Evolutionary conservation across 2,888 invertebrate genomes (phyloP).

Genomic region (Eristalinus aeneus): DNA sequence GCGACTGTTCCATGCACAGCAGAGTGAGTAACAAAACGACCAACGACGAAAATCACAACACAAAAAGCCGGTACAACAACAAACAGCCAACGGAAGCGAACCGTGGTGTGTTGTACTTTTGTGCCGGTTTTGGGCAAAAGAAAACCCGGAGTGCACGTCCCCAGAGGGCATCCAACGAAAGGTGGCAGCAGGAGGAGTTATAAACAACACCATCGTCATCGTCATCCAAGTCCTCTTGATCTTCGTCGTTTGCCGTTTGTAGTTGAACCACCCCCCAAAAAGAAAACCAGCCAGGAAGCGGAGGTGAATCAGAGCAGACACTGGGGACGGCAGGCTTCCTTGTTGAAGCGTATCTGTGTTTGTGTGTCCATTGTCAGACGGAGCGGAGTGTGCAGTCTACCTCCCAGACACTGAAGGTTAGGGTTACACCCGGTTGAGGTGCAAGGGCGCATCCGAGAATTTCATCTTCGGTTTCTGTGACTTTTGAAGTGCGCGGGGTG

Average conservation of each 20-base stretch:
- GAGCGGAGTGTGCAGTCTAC: constrained; percentile 36
- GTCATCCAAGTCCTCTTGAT: background rate
- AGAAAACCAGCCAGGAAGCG: background rate
- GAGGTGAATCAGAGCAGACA: constrained; percentile 52
- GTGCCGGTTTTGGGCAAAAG: constrained; percentile 46
- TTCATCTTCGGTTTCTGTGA: constrained; percentile 52
- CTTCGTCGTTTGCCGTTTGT: constrained; percentile 60
- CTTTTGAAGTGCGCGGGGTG: constrained; percentile 43
- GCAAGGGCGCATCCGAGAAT: background rate
- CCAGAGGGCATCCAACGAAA: background rate
- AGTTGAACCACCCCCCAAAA: constrained; percentile 18
- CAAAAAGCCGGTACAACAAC: constrained; percentile 4
- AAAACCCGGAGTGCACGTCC: constrained; percentile 3
- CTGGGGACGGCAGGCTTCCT: constrained; percentile 56
- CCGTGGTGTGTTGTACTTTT: background rate
- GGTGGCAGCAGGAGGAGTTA: constrained; percentile 44
- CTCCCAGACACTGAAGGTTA: constrained; percentile 63
- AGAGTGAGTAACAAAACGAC: constrained; percentile 15
- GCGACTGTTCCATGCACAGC: constrained; percentile 37
- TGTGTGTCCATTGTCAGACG: constrained; percentile 56
- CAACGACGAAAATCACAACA: constrained; percentile 6
- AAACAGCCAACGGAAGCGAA: constrained; percentile 55
- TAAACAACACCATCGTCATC: constrained; percentile 46
- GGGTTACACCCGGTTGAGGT: constrained; percentile 56
- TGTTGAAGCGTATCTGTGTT: constrained; percentile 67